Evolutionary conservation across 2,797 vertebrate genomes (phyloP), one percentile per base, ranked within the genome.

Genomic region (Girardinus metallicus): DNA sequence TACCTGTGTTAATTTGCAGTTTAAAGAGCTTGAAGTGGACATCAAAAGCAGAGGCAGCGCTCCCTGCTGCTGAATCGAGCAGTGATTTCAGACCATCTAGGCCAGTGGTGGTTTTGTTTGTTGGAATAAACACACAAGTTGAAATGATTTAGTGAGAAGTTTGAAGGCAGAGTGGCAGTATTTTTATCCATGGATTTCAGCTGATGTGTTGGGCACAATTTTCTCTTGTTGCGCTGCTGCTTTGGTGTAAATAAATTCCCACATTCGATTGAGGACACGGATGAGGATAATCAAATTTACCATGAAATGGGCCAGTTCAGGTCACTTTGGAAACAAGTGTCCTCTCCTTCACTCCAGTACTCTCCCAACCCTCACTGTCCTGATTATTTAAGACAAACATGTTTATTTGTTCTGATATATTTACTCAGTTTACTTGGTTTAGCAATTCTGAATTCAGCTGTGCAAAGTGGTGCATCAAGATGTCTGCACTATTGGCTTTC

Each of bases 1-100:
- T 82, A 73, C 80, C 76, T 73, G 78, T 73, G 77, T 86, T 85
- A 80, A 82, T 85, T 84, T 82, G 31, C n/a, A 43, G 2, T 5
- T 83, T 83, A 47, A 76, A 75, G 66, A 77, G 31, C 26, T 9
- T 85, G 77, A 84, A 70, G 79, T 29, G 21, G 44, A 80, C 80
- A 43, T 87, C 83, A 72, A 77, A 83, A 62, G 55, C 66, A 0
- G 70, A 47, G 23, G 55, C 77, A 18, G 73, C 73, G 31, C 83
- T 77, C 44, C 86, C n/a, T 75, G 31, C 76, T 76, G 72, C 23
- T 71, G 55, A 60, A 83, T 43, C 72, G 73, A n/a, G 62, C 4
- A 43, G 16, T 72, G 60, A 15, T n/a, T 81, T 78, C 5, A n/a
- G 0, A 16, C n/a, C 55, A 87, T 91, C 80, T 86, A 77, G 83